Base-by-base conservation (phyloP, 2,888 invertebrate genomes). In the Nomada fucata region DNA sequence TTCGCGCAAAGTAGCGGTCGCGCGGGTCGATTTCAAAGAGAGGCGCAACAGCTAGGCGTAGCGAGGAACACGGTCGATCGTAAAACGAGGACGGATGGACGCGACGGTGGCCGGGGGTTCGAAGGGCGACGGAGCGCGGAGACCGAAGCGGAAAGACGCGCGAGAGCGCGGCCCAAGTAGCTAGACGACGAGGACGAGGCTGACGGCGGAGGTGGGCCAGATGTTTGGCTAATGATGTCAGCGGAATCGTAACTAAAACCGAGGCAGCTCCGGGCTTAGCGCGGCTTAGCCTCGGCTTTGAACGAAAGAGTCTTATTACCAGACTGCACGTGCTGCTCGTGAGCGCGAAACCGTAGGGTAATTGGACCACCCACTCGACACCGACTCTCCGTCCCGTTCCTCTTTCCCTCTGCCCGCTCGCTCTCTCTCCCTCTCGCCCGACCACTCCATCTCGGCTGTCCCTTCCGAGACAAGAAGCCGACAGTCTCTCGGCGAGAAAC, bases 141-240 rank as follows among this genome's bases (percentile, higher is more conserved):
- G 71, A 57, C 36, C 15, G 70, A 59, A 76, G 76, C 47, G 60
- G 42, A 52, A 67, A 42, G 53, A 26, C 20, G 59, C 68, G 65
- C 60, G 63, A 23, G 1, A 23, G 1, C 60, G 63, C 71, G 59
- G 55, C 57, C 44, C 63, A 68, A 76, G 78, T 63, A 71, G 73
- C 65, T 79, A 80, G 80, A 76, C 72, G 69, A 63, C 57, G 79
- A 74, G 59, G 79, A 83, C 63, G 83, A 79, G 67, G 83, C 72
- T 75, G 83, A 82, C 85, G 86, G 88, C 80, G 79, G 85, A 81
- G 90, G 88, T 86, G 85, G 81, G 85, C 89, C 93, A 93, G 93
- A 93, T 93, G 93, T 93, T 93, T 92, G 93, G 93, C 93, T 93
- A 93, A 93, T 93, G 93, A 93, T 93, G 93, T 93, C 93, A 93